A percentile compares a stretch with the other conserved stretches of the same genome.
Conservation (phyloP, 2,797 vertebrate genomes). For the Perdix hodgsoniae region DNA sequence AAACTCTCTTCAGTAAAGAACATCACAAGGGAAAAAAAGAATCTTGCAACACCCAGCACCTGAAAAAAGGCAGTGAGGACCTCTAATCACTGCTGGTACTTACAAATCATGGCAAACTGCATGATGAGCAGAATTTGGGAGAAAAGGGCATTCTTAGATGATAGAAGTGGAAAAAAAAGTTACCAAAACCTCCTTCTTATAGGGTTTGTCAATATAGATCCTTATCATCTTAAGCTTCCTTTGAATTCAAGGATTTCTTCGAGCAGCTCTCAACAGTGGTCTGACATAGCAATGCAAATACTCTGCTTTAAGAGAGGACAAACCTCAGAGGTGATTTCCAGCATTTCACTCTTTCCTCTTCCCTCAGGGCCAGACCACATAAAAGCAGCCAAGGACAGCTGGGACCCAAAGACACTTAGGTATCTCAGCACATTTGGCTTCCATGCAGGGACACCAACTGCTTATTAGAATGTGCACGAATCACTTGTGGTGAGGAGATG, state of each 20-base stretch:
- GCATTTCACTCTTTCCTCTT: conserved; percentile 4
- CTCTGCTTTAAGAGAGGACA: not conserved
- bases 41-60: not conserved
- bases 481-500: conserved; percentile 13
- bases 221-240: not conserved
- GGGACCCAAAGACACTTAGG: conserved; percentile 15
- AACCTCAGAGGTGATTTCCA: conserved; percentile 34
- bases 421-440: conserved; percentile 58
- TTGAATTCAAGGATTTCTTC: not conserved
- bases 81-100: not conserved
- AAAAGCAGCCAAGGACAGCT: conserved; percentile 45
- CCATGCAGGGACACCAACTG: not conserved
- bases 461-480: not conserved
- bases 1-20: not conserved
- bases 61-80: not conserved
- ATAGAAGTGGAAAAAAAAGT: not conserved
- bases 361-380: conserved; percentile 21
- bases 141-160: not conserved
- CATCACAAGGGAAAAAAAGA: not conserved
- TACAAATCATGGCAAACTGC: not conserved
- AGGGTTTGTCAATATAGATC: not conserved
- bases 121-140: fast-evolving
- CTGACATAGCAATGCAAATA: conserved; percentile 18
- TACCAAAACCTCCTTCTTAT: not conserved
- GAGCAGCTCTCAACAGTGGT: not conserved